phyloP scores from a whole-genome alignment of 2,797 vertebrate species.

The Lutjanus campechanus region DNA sequence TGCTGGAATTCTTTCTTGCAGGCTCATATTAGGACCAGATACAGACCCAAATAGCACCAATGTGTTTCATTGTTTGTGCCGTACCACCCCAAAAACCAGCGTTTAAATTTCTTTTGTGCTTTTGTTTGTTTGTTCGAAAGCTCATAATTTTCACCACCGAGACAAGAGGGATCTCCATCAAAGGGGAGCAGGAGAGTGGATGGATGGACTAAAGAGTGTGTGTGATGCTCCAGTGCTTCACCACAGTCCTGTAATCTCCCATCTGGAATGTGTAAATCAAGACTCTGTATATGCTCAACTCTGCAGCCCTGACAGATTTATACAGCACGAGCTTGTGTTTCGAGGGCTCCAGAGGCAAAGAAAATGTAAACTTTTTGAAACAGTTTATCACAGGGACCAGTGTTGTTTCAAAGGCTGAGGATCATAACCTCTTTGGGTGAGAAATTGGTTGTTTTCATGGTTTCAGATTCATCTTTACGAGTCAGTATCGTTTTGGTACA shows the following conservation, averaged over 20 bases:
- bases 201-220: conserved; percentile 54
- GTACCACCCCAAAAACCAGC: conserved; percentile 57
- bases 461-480: conserved; percentile 57
- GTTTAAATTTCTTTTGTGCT: conserved; percentile 63
- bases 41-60: conserved; percentile 58
- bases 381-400: conserved; percentile 74
- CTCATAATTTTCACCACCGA: conserved; percentile 65
- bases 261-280: conserved; percentile 88
- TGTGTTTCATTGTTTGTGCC: conserved; percentile 63
- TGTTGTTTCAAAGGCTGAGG: conserved; percentile 68
- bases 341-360: conserved; percentile 78
- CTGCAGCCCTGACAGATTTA: conserved; percentile 85
- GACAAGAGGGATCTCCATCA: conserved; percentile 70
- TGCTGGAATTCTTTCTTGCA: conserved; percentile 55
- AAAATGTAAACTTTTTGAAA: conserved; percentile 84
- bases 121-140: conserved; percentile 78
- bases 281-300: conserved; percentile 83
- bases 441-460: conserved; percentile 63
- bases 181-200: conserved; percentile 58
- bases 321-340: conserved; percentile 80
- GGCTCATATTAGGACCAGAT: conserved; percentile 68
- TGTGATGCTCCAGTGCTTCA: conserved; percentile 73
- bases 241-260: conserved; percentile 79
- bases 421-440: conserved; percentile 68
- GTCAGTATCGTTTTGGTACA: conserved; percentile 15